Evolutionary conservation across 1,140 invertebrate genomes (phyloP).

Genomic region (Pseudachorutes palmiensis): DNA sequence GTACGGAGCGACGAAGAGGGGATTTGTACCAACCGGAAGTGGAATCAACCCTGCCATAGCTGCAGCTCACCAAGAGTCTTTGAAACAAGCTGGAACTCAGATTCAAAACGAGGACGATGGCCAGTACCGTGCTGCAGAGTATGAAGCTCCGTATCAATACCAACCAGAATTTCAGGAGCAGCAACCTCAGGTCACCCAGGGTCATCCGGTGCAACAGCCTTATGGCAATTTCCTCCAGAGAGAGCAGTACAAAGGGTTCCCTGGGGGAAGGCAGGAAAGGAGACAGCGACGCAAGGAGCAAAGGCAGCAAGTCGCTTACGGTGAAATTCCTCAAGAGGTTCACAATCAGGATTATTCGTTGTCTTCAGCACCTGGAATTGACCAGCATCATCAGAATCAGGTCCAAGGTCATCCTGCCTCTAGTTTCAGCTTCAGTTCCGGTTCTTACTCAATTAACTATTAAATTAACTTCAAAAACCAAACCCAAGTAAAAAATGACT

Average conservation of each 20-base stretch:
- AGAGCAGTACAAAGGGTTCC: too few species aligned
- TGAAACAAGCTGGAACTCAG: slow-evolving; percentile 1
- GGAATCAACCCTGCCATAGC: slow-evolving; percentile 70
- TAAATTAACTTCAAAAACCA: slow-evolving; percentile 27
- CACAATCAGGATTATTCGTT: too few species aligned
- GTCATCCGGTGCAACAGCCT: not conserved
- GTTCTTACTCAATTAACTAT: slow-evolving; percentile 62
- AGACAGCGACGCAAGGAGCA: too few species aligned
- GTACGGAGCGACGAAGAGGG: slow-evolving; percentile 65
- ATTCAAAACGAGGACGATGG: slow-evolving; percentile 17
- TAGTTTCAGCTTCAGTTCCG: slow-evolving; percentile 56
- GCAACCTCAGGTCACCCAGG: not conserved
- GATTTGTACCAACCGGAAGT: slow-evolving; percentile 65
- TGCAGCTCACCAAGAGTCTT: not conserved
- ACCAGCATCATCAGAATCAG: too few species aligned
- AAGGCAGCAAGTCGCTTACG: too few species aligned
- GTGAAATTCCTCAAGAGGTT: not conserved
- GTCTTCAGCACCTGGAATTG: too few species aligned
- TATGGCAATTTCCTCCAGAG: not conserved
- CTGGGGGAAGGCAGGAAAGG: too few species aligned
- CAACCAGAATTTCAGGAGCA: slow-evolving; percentile 43
- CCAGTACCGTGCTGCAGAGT: slow-evolving; percentile 13
- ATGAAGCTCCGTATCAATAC: slow-evolving; percentile 40
- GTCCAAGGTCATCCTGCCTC: slow-evolving; percentile 50
- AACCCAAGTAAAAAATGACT: not conserved